These are phyloP conservation scores for Hemiscyllium ocellatum DNA, from an alignment of 2,113 vertebrate genomes.

Conservation along the genomic window DNA sequence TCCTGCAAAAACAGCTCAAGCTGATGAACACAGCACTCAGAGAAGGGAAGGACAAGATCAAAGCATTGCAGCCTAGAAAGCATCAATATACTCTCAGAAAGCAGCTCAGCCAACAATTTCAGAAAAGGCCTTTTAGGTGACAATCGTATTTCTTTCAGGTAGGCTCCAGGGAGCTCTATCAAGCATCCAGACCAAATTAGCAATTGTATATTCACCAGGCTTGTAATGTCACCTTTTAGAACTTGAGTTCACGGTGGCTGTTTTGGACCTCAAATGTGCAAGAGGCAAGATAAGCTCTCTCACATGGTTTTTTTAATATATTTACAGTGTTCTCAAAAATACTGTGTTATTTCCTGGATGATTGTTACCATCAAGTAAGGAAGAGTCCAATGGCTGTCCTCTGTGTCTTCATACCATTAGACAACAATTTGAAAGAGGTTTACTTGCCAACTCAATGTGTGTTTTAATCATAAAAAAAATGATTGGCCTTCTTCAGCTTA, in stretches of 20 bases:
- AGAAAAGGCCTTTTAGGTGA: neutral
- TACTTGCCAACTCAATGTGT: too few relatives aligned
- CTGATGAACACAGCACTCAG: neutral
- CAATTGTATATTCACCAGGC: neutral
- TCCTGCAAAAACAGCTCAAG: neutral
- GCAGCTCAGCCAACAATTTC: neutral
- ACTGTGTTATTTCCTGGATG: neutral
- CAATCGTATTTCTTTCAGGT: neutral
- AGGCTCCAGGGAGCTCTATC: neutral
- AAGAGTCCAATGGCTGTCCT: too few relatives aligned
- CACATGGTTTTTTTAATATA: too few relatives aligned
- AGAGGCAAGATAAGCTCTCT: neutral
- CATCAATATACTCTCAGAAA: neutral
- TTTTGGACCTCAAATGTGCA: neutral
- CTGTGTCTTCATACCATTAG: too few relatives aligned
- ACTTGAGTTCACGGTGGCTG: neutral
- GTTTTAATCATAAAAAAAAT: too few relatives aligned
- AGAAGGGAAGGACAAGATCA: neutral
- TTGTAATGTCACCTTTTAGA: neutral
- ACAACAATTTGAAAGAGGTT: too few relatives aligned
- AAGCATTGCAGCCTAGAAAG: neutral
- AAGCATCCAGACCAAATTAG: neutral
- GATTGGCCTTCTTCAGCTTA: too few relatives aligned
- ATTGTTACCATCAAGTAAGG: too few relatives aligned
- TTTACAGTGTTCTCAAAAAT: neutral